Evolutionary conservation across 2,113 vertebrate genomes (phyloP), one percentile per base, ranked within the genome.

Genomic region (Nyctereutes procyonoides): DNA sequence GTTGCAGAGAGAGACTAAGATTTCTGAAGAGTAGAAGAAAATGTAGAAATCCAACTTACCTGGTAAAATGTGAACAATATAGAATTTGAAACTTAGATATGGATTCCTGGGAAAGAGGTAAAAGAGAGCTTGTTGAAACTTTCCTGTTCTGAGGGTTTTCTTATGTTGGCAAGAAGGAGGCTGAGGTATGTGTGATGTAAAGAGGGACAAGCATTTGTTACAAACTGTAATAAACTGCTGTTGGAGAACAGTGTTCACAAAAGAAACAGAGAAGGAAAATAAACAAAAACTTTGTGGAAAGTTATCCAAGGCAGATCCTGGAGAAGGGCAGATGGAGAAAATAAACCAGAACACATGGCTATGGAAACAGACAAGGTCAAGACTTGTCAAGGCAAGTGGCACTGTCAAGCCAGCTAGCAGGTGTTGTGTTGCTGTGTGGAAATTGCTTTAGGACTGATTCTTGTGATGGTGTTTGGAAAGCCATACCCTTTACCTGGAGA

Each of bases 11-110:
- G 30, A 63, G 80, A 53, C 16, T 51, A 81, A 73, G 28, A 80
- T 90, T 89, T 97, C 74, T 92, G 73, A 62, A 93, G 32, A 20
- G 28, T 77, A 83, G 79, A 69, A 77, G 58, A 43, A 76, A 81
- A 84, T 10, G 22, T 51, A 80, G 89, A 77, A 76, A 95, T 88
- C 38, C 32, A 90, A 3, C 12, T 97, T 88, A 73, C 15, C 48
- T 69, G 17, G 7, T 90, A 32, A 93, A 90, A 53, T 26, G 74
- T 63, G 24, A 80, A 43, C 8, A 63, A 10, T 58, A 48, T 6
- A 94, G 77, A 19, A 56, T 77, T 48, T 93, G 73, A 89, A 84
- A 74, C 20, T 91, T 86, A 73, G 26, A 92, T 87, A 73, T 48
- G 55, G 24, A 19, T 79, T 96, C 60, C 92, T 38, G 1, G 79